phyloP scores from a whole-genome alignment of 2,113 vertebrate genomes.

The Nesoenas mayeri region DNA sequence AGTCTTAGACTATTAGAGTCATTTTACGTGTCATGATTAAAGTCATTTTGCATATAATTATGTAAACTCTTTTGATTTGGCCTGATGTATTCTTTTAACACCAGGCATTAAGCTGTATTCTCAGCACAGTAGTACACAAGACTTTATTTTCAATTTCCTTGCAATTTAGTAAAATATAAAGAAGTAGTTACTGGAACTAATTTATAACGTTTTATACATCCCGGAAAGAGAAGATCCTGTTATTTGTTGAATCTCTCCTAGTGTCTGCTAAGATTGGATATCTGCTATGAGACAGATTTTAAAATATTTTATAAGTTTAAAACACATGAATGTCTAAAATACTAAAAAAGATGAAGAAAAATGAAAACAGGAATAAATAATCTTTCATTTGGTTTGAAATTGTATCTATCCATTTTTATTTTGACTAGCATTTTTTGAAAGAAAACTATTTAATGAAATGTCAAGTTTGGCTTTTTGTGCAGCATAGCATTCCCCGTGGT shows the following conservation, averaged over 20 bases:
- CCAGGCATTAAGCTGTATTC: background rate
- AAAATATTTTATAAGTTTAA: background rate
- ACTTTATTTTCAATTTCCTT: background rate
- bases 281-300: background rate
- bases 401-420: background rate
- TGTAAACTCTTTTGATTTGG: background rate
- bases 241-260: background rate
- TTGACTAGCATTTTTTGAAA: background rate
- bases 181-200: background rate
- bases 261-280: background rate
- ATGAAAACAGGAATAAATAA: background rate
- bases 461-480: background rate
- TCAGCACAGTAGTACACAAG: background rate
- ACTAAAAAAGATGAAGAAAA: background rate
- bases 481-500: background rate
- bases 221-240: background rate
- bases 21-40: background rate
- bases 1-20: background rate
- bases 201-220: background rate
- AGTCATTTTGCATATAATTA: background rate
- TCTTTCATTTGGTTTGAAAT: background rate
- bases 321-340: background rate
- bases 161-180: background rate
- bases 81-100: background rate
- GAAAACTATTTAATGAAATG: background rate